Evolutionary conservation across 2,888 invertebrate genomes (phyloP).

Genomic region (Sphaerophoria taeniata): DNA sequence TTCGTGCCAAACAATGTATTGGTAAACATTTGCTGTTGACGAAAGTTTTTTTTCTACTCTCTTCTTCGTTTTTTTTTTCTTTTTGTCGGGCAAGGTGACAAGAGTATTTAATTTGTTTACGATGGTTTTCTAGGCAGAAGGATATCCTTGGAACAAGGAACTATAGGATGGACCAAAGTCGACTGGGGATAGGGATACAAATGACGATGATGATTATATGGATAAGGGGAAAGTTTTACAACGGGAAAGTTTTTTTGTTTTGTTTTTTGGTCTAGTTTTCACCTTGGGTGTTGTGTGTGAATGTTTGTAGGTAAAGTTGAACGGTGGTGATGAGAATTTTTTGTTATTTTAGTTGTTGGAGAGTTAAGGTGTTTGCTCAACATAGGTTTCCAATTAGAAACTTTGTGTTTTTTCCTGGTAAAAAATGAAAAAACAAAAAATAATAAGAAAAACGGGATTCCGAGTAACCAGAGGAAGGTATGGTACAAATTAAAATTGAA

Average conservation of each 20-base stretch:
- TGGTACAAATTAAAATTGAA: background rate
- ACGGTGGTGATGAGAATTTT: constrained; percentile 33
- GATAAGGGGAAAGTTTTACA: constrained; percentile 29
- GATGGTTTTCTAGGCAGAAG: constrained; percentile 49
- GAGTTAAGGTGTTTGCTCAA: constrained; percentile 46
- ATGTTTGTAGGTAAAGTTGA: constrained; percentile 1
- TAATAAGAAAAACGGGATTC: background rate
- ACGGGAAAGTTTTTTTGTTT: constrained; percentile 37
- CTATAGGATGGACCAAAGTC: background rate
- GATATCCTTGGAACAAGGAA: background rate
- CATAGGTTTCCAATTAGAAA: constrained; percentile 71
- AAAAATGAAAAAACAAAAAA: background rate
- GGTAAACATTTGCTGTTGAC: constrained; percentile 63
- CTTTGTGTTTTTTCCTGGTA: constrained; percentile 23
- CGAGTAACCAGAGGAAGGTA: too few species aligned
- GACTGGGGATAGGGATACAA: background rate
- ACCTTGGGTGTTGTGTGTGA: constrained; percentile 37
- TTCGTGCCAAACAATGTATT: constrained; percentile 56
- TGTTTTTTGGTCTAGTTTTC: constrained; percentile 25
- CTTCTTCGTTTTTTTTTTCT: constrained; percentile 30
- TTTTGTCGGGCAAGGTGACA: constrained; percentile 72
- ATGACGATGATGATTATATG: constrained; percentile 43
- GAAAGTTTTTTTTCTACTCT: constrained; percentile 32
- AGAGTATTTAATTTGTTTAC: constrained; percentile 77
- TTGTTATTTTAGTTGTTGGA: constrained; percentile 13